Evolutionary conservation across 2,888 invertebrate genomes (phyloP).

Genomic region (Lymantria monacha): DNA sequence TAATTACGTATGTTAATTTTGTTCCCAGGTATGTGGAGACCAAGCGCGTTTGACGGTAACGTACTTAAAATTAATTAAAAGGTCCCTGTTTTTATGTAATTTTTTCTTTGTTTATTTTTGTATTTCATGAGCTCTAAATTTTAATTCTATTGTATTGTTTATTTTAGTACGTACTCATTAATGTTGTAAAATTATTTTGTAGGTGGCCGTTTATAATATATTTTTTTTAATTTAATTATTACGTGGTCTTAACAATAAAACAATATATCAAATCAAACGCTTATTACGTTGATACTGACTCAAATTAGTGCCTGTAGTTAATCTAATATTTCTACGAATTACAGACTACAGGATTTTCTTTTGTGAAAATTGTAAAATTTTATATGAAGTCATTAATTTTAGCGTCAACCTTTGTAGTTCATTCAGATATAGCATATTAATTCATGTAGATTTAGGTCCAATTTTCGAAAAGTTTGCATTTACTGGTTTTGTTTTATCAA

Average conservation of each 20-base stretch:
- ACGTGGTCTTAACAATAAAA: neutral
- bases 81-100: conserved; percentile 21
- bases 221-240: neutral
- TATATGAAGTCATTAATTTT: no score
- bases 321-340: no score
- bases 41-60: conserved; percentile 21
- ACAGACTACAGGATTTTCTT: no score
- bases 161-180: conserved; percentile 2
- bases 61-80: conserved; percentile 18
- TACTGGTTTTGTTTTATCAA: no score
- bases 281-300: no score
- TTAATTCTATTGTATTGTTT: neutral
- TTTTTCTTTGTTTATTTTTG: conserved; percentile 9
- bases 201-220: neutral
- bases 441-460: no score
- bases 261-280: no score
- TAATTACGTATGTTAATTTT: conserved; percentile 37
- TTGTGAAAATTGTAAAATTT: no score
- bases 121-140: neutral
- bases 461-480: no score
- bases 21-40: conserved; percentile 35
- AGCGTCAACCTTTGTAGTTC: no score
- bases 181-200: conserved; percentile 2
- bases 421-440: no score
- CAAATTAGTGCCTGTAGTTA: no score